Evolutionary conservation across 2,797 vertebrate genomes (phyloP), one percentile per base, ranked within the genome.

Genomic region (Hypotaenidia philippensis): DNA sequence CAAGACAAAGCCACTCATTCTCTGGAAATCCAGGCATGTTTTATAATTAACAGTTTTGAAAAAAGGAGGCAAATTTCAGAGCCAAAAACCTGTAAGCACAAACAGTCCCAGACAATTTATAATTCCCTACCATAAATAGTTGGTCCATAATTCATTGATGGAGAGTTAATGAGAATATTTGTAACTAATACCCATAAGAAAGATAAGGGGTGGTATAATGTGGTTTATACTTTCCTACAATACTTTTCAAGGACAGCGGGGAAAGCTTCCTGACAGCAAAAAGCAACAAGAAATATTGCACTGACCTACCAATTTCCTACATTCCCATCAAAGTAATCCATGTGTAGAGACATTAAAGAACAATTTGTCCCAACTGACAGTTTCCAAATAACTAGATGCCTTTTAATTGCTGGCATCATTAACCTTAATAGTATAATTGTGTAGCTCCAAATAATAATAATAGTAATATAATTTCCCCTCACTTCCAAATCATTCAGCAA

Each of bases 331-430:
- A 97, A 98, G 91, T 88, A 97, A 97, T 96, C 96, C 97, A 97
- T 96, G 97, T 97, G 96, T 97, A 96, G 65, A 96, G 86, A 96
- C 96, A 97, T 96, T 97, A 97, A 97, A 95, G 94, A 97, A 93
- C 94, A 91, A 97, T 98, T 98, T 97, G 97, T 98, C 97, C 96
- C 96, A 91, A 96, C 90, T 97, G 96, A 96, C 97, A 97, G 96
- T 96, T 98, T 97, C 91, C 96, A 96, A 98, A 98, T 97, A 98
- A 97, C 97, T 97, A 97, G 98, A 97, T 97, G 89, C 95, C 96
- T 98, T 98, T 98, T 98, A 98, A 99, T 99, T 98, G 97, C 96
- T 97, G 83, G 95, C 97, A 93, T 98, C 98, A 99, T 99, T 98
- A 99, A 98, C 98, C 96, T 98, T 98, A 97, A 97, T 98, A 98